Conservation (phyloP, 1,140 invertebrate species). For the Drosophila prosaltans region DNA sequence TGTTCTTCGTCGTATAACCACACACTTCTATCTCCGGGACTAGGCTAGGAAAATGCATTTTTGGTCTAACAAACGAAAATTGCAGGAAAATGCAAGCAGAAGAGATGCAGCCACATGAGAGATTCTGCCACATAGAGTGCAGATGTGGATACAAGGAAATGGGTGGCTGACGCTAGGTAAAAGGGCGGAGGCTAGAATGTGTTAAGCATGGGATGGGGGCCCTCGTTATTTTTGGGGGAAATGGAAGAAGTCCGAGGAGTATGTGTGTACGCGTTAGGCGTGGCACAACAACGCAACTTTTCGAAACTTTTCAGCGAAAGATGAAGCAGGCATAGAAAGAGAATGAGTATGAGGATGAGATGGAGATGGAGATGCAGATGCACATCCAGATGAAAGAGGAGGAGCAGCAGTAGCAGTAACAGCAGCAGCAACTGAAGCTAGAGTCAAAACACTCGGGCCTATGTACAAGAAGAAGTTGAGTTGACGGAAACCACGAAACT, state of each 20-base stretch:
- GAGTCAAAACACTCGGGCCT: slow-evolving; percentile 23
- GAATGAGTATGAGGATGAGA: neutral
- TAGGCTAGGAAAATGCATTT: slow-evolving; percentile 65
- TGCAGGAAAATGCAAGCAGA: slow-evolving; percentile 64
- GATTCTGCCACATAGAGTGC: neutral
- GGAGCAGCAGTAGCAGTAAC: neutral
- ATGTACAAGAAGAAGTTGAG: slow-evolving; percentile 71
- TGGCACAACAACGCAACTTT: slow-evolving; percentile 45
- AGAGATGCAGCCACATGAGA: slow-evolving; percentile 40
- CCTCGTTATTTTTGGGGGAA: neutral
- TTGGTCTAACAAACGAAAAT: slow-evolving; percentile 58
- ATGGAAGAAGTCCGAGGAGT: neutral
- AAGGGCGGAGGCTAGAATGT: no score
- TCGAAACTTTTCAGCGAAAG: slow-evolving; percentile 49
- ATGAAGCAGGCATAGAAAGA: slow-evolving; percentile 35
- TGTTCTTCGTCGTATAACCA: neutral
- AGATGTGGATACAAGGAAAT: slow-evolving; percentile 29
- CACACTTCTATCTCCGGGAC: slow-evolving; percentile 27
- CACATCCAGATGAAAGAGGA: no score
- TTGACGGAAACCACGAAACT: slow-evolving; percentile 78
- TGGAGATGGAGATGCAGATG: slow-evolving; percentile 35
- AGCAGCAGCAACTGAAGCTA: neutral
- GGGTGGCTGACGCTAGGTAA: neutral
- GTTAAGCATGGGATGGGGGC: neutral
- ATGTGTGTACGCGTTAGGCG: slow-evolving; percentile 65